These are phyloP conservation scores for Megaceryle torquata DNA, from an alignment of 2,113 vertebrate genomes.

Conservation along the genomic window DNA sequence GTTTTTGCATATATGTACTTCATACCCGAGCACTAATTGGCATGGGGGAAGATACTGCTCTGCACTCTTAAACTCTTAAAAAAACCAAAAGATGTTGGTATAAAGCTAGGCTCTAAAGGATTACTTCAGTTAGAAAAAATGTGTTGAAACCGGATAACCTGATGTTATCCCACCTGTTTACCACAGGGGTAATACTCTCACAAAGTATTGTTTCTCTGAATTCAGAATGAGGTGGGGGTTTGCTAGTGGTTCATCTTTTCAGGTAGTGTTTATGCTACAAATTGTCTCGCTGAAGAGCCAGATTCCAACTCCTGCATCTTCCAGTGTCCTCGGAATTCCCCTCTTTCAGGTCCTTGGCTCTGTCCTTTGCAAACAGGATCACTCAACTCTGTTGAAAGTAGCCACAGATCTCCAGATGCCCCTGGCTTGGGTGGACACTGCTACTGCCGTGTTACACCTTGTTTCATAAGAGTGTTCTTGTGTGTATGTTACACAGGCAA, in stretches of 20 bases:
- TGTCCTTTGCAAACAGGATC: neutral
- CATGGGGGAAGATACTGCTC: neutral
- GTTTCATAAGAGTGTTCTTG: neutral
- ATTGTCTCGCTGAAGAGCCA: neutral
- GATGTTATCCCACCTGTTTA: neutral
- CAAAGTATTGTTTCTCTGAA: neutral
- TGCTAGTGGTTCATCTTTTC: neutral
- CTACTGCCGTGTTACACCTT: neutral
- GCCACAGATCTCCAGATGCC: neutral
- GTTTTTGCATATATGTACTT: neutral
- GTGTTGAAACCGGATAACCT: neutral
- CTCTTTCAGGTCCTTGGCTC: neutral
- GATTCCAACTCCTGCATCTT: neutral
- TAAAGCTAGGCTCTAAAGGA: neutral
- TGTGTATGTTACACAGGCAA: too few species aligned
- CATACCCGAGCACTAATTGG: neutral
- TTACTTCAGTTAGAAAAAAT: neutral
- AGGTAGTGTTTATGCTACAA: neutral
- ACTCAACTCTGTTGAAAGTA: neutral
- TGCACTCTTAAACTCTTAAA: neutral
- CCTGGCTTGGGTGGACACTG: neutral
- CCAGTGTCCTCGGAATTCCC: neutral
- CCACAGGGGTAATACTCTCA: neutral
- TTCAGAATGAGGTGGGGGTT: neutral
- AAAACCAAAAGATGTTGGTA: fast-evolving